Evolutionary conservation across 2,888 invertebrate species (phyloP).

Genomic region (Troilus luridus): DNA sequence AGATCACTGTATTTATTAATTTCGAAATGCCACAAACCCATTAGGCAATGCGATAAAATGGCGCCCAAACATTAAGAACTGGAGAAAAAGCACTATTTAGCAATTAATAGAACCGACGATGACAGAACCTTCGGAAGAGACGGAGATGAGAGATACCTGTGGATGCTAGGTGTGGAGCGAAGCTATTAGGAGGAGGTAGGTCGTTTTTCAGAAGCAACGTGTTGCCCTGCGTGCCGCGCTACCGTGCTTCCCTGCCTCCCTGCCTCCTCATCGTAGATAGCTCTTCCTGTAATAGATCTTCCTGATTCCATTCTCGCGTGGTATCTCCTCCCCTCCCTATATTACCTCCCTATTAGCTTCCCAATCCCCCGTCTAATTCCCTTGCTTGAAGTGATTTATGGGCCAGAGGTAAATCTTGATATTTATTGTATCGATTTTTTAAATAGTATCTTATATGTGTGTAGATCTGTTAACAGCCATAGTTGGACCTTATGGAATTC

Average conservation of each 20-base stretch:
- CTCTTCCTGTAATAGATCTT: conserved; percentile 38
- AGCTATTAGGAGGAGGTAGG: background rate
- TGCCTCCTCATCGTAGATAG: conserved; percentile 42
- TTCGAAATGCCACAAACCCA: too few species aligned
- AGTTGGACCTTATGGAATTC: too few species aligned
- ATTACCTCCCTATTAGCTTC: conserved; percentile 32
- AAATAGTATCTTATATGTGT: background rate
- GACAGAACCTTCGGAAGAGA: background rate
- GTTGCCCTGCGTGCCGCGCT: conserved; percentile 42
- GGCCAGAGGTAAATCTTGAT: background rate
- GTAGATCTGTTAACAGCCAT: too few species aligned
- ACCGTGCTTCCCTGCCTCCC: conserved; percentile 7
- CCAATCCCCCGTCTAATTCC: conserved; percentile 17
- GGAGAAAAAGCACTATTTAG: too few species aligned
- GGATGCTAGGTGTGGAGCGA: background rate
- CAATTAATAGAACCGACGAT: background rate
- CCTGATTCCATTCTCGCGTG: conserved; percentile 52
- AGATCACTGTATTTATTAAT: too few species aligned
- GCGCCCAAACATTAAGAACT: too few species aligned
- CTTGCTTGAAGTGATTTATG: conserved; percentile 16
- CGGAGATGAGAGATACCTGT: background rate
- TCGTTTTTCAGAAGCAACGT: conserved; percentile 34
- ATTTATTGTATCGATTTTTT: background rate
- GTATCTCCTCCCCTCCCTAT: background rate
- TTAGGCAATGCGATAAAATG: too few species aligned